phyloP scores from a whole-genome alignment of 1,140 invertebrate species.

The Dinoponera quadriceps region DNA sequence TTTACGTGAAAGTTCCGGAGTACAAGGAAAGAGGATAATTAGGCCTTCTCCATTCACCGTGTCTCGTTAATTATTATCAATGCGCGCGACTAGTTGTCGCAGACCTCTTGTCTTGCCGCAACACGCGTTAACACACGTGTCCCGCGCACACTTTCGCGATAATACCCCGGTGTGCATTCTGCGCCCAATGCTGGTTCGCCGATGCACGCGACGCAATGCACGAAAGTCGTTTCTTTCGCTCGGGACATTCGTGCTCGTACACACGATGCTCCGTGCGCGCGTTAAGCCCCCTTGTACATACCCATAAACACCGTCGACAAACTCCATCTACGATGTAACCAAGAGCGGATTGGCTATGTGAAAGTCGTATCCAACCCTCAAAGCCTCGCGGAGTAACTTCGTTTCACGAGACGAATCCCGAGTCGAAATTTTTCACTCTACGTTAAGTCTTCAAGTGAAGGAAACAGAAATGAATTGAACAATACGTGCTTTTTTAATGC shows the following conservation, averaged over 20 bases:
- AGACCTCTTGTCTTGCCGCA: slow-evolving; percentile 2
- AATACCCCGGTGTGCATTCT: slow-evolving; percentile 34
- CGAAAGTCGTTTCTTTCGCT: slow-evolving; percentile 46
- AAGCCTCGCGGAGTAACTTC: background rate
- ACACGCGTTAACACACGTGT: slow-evolving; percentile 50
- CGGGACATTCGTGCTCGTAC: slow-evolving; percentile 17
- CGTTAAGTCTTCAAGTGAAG: too few species aligned
- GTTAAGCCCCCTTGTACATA: slow-evolving; percentile 28
- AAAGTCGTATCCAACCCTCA: background rate
- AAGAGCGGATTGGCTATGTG: background rate
- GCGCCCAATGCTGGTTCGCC: background rate
- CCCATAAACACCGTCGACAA: slow-evolving; percentile 22
- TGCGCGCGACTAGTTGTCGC: background rate
- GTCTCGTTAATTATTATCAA: slow-evolving; percentile 47
- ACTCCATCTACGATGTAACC: slow-evolving; percentile 14
- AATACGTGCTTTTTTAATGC: too few species aligned
- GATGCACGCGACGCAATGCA: slow-evolving; percentile 59
- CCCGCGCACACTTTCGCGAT: slow-evolving; percentile 45
- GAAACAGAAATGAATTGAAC: too few species aligned
- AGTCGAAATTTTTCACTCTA: too few species aligned
- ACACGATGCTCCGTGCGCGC: background rate
- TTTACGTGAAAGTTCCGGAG: slow-evolving; percentile 40
- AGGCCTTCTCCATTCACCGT: background rate
- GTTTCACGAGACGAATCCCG: too few species aligned
- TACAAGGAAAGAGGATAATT: slow-evolving; percentile 41